Conservation (phyloP, 2,888 invertebrate genomes). For the Cosmia pyralina region DNA sequence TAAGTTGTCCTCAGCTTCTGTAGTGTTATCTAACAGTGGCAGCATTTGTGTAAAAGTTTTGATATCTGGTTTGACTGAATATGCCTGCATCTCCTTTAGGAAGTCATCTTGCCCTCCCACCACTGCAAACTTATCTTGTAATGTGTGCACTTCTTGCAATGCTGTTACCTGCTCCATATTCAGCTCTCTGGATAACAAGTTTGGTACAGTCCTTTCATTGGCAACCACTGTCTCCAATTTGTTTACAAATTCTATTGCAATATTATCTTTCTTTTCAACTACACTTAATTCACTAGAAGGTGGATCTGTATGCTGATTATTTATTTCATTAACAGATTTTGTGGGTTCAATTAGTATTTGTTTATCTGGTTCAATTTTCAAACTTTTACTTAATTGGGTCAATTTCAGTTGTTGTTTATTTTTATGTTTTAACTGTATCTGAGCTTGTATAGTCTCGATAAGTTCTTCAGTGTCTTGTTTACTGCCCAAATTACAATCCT, state of each 20-base stretch:
- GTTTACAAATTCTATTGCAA: constrained; percentile 68
- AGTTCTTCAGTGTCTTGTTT: constrained; percentile 89
- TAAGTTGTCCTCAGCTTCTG: constrained; percentile 92
- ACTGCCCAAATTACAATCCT: constrained; percentile 95
- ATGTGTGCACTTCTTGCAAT: constrained; percentile 89
- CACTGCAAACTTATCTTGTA: constrained; percentile 93
- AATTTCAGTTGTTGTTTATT: constrained; percentile 34
- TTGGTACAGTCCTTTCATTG: constrained; percentile 87
- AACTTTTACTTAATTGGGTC: constrained; percentile 4
- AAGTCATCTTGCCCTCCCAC: constrained; percentile 95
- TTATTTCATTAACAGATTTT: constrained; percentile 1
- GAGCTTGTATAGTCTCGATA: constrained; percentile 77
- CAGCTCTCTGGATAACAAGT: constrained; percentile 91
- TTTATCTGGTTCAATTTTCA: constrained; percentile 36
- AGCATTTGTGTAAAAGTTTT: constrained; percentile 95
- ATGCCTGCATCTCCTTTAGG: constrained; percentile 92
- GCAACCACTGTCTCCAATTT: constrained; percentile 54
- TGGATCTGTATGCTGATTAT: background rate
- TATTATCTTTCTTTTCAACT: constrained; percentile 49
- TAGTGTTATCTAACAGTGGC: constrained; percentile 92
- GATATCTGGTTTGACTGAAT: constrained; percentile 93
- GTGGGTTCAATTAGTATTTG: constrained; percentile 36
- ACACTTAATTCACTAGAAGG: constrained; percentile 33
- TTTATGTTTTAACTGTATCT: constrained; percentile 65
- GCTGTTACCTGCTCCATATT: constrained; percentile 91